phyloP scores from a whole-genome alignment of 2,113 vertebrate genomes.

The Petaurus breviceps region DNA sequence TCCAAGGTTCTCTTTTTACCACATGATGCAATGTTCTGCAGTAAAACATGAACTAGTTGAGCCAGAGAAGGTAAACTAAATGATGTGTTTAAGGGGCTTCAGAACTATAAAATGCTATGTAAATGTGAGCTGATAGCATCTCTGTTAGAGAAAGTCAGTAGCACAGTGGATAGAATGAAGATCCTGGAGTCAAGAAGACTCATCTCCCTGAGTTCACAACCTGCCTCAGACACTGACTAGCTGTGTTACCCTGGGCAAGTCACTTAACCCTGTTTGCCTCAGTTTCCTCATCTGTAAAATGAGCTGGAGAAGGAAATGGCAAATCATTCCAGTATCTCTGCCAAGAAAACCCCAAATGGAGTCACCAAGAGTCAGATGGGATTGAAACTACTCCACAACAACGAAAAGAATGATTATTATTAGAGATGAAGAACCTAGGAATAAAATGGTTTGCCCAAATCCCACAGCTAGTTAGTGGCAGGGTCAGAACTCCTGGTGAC shows the following conservation, averaged over 20 bases:
- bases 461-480: background rate
- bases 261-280: background rate
- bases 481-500: background rate
- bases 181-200: background rate
- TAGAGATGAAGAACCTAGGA: background rate
- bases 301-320: background rate
- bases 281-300: background rate
- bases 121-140: background rate
- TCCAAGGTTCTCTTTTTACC: background rate
- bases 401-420: background rate
- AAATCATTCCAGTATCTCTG: background rate
- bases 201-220: background rate
- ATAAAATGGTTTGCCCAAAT: background rate
- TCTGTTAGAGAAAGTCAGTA: background rate
- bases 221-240: conserved; percentile 4
- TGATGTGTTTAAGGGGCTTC: background rate
- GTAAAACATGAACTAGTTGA: background rate
- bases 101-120: background rate
- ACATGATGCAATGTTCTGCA: background rate
- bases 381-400: background rate
- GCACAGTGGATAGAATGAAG: background rate
- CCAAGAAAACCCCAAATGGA: background rate
- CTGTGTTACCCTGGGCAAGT: background rate
- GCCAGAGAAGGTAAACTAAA: background rate
- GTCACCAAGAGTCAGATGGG: background rate